These are phyloP conservation scores for Ctenopoma multispine DNA, from an alignment of 2,797 vertebrate species.

Conservation along the genomic window DNA sequence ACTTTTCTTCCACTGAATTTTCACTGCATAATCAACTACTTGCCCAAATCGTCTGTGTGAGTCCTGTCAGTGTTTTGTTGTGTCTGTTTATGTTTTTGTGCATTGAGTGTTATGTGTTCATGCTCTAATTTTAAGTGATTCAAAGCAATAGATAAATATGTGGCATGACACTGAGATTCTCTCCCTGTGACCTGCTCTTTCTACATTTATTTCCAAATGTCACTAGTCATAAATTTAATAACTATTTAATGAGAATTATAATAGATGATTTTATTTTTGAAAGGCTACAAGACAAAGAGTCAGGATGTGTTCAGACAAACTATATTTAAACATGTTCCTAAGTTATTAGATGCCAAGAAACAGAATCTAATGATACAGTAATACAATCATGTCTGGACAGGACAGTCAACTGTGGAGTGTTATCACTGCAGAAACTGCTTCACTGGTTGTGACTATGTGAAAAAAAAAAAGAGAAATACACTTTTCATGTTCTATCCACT, in stretches of 20 bases:
- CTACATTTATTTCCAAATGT: slow-evolving; percentile 38
- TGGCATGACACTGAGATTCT: slow-evolving; percentile 30
- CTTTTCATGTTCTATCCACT: too few relatives aligned
- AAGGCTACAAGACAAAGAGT: too few relatives aligned
- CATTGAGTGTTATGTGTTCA: slow-evolving; percentile 32
- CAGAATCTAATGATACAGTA: too few relatives aligned
- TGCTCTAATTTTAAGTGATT: background rate
- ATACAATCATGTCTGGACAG: too few relatives aligned
- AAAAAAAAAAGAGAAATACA: too few relatives aligned
- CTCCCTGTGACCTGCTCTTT: slow-evolving; percentile 28
- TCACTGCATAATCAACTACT: slow-evolving; percentile 34
- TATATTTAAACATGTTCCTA: background rate
- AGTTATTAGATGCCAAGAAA: too few relatives aligned
- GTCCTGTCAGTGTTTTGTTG: slow-evolving; percentile 9
- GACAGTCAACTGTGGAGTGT: too few relatives aligned
- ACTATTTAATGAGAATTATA: background rate
- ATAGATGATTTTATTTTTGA: too few relatives aligned
- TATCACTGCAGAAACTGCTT: too few relatives aligned
- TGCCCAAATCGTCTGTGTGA: slow-evolving; percentile 19
- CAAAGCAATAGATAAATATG: slow-evolving; percentile 12
- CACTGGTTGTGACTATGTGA: too few relatives aligned
- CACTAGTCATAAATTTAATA: background rate
- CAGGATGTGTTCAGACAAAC: too few relatives aligned
- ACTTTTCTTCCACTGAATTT: background rate
- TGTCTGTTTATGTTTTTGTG: slow-evolving; percentile 30